Evolutionary conservation across 2,113 vertebrate species (phyloP).

Genomic region (Forbesichthys papilliferus): DNA sequence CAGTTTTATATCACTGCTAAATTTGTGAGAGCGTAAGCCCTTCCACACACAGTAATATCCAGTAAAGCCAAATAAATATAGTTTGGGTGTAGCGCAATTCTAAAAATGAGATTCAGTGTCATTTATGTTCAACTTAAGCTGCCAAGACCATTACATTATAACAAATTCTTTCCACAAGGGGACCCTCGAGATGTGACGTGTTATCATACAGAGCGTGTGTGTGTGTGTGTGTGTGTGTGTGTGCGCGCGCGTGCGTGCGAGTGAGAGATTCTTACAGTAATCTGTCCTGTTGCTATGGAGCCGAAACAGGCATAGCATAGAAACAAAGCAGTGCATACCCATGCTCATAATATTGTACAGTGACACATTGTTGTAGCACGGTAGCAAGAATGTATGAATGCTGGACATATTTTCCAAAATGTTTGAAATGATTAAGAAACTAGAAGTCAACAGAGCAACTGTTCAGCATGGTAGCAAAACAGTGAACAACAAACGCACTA

Average conservation of each 20-base stretch:
- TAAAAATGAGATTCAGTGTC: constrained; percentile 16
- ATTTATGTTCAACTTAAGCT: not conserved
- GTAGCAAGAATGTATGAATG: constrained; percentile 1
- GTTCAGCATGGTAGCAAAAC: not conserved
- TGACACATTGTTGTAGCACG: constrained; percentile 10
- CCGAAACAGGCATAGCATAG: constrained; percentile 13
- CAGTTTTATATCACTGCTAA: not conserved
- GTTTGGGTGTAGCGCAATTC: constrained; percentile 13
- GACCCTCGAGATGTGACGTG: not conserved
- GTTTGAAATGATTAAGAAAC: no score
- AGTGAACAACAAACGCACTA: not conserved
- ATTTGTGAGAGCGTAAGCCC: no score
- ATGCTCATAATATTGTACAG: not conserved
- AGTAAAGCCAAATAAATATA: constrained; percentile 59
- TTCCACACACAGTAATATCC: constrained; percentile 29
- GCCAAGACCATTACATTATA: no score
- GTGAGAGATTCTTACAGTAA: not conserved
- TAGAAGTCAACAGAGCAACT: not conserved
- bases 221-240: no score
- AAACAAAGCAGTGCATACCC: not conserved
- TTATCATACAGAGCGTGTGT: not conserved
- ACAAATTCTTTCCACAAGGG: not conserved
- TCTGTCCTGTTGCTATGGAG: constrained; percentile 14
- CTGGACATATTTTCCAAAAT: not conserved
- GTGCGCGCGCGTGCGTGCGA: not conserved